Conservation (phyloP, 2,888 invertebrate species). For the Drosophila kanekoi region DNA sequence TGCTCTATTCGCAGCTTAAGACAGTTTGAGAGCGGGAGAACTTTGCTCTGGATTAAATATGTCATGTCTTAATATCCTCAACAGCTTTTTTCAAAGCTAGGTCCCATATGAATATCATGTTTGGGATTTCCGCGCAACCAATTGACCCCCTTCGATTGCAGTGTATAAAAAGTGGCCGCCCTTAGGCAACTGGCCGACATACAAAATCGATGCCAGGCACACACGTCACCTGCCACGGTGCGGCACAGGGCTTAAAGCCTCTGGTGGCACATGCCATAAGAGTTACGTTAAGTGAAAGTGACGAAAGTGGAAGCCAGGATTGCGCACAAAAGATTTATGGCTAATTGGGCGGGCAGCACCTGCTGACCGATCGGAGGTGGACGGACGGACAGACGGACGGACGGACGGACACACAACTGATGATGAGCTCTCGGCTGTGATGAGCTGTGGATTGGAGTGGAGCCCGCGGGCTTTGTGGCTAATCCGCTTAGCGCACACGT, state of each 20-base stretch:
- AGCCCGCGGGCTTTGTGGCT: neutral
- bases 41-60: too few relatives aligned
- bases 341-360: slow-evolving; percentile 35
- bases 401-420: neutral
- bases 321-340: slow-evolving; percentile 34
- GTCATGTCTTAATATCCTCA: too few relatives aligned
- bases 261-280: slow-evolving; percentile 26
- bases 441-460: slow-evolving; percentile 33
- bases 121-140: neutral
- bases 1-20: neutral
- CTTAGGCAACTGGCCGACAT: slow-evolving; percentile 6
- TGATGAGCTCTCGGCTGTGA: slow-evolving; percentile 29
- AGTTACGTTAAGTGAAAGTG: slow-evolving; percentile 49
- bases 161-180: slow-evolving; percentile 8
- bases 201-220: slow-evolving; percentile 25
- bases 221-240: slow-evolving; percentile 21
- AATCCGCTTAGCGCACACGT: slow-evolving; percentile 39
- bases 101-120: too few relatives aligned
- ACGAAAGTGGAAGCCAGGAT: slow-evolving; percentile 30
- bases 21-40: too few relatives aligned
- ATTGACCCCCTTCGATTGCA: neutral
- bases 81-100: too few relatives aligned
- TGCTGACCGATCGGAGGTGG: slow-evolving; percentile 16
- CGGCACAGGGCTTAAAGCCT: slow-evolving; percentile 13
- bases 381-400: neutral